Percentiles rank a stretch among this genome's conserved stretches.
phyloP scores from a whole-genome alignment of 1,140 invertebrate genomes.

The Papilio polytes region DNA sequence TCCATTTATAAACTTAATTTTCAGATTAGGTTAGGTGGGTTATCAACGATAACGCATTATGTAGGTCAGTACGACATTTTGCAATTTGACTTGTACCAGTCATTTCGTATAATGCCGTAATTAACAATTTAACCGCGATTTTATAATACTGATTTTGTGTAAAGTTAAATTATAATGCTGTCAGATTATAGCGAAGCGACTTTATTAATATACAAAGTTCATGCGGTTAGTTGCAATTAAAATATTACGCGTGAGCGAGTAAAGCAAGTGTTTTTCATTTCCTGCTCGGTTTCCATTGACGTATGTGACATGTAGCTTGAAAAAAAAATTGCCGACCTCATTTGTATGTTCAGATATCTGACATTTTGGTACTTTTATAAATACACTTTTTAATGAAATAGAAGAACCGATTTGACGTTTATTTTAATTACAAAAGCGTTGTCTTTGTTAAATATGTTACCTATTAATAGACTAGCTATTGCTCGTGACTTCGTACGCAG shows the following conservation, averaged over 20 bases:
- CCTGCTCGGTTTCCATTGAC: not conserved
- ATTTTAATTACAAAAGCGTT: no score
- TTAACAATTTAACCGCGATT: not conserved
- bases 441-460: no score
- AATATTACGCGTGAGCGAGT: slow-evolving; percentile 21
- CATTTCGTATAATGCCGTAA: not conserved
- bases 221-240: slow-evolving; percentile 25
- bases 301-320: not conserved
- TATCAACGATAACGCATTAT: not conserved
- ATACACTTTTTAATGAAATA: no score
- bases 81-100: not conserved
- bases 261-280: not conserved
- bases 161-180: not conserved
- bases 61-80: not conserved
- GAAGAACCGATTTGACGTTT: no score
- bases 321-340: not conserved
- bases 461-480: no score
- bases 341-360: no score
- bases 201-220: slow-evolving; percentile 8
- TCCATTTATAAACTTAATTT: not conserved
- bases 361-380: no score
- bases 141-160: not conserved
- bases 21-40: not conserved
- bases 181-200: not conserved
- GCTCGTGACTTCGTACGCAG: no score